phyloP scores from a whole-genome alignment of 2,888 invertebrate genomes.

The Saturnia pavonia region DNA sequence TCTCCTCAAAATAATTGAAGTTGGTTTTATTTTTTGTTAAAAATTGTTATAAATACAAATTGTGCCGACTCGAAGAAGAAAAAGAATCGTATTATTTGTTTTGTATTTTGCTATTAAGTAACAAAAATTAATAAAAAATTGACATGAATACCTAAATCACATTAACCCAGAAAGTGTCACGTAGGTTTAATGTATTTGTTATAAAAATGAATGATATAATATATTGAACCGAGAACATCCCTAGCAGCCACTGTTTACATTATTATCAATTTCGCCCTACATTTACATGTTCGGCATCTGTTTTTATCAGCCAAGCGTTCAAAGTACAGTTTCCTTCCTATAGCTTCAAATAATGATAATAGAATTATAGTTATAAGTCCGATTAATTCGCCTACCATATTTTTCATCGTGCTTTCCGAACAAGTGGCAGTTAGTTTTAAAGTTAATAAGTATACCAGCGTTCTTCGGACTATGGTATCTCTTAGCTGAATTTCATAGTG shows the following conservation, averaged over 20 bases:
- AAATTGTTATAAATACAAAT: too few species aligned
- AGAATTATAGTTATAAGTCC: background rate
- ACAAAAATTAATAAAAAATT: too few species aligned
- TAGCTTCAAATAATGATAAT: background rate
- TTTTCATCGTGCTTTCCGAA: background rate
- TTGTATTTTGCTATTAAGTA: too few species aligned
- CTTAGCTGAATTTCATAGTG: too few species aligned
- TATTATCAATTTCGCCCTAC: slow-evolving; percentile 5
- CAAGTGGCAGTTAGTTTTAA: too few species aligned
- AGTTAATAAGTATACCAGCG: too few species aligned
- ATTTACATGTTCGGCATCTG: background rate
- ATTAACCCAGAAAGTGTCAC: background rate
- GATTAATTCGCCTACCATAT: background rate
- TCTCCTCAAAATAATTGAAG: too few species aligned
- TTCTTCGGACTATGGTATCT: too few species aligned
- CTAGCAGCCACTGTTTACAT: background rate
- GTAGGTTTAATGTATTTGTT: background rate
- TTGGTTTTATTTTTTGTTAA: too few species aligned
- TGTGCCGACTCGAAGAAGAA: too few species aligned
- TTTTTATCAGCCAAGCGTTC: slow-evolving; percentile 16
- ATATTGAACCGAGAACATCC: background rate
- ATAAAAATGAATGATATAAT: slow-evolving; percentile 1
- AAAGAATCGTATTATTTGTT: too few species aligned
- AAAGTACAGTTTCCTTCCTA: slow-evolving; percentile 9
- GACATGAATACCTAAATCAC: background rate